Conservation (phyloP, 2,113 vertebrate species). For the Saguinus midas region DNA sequence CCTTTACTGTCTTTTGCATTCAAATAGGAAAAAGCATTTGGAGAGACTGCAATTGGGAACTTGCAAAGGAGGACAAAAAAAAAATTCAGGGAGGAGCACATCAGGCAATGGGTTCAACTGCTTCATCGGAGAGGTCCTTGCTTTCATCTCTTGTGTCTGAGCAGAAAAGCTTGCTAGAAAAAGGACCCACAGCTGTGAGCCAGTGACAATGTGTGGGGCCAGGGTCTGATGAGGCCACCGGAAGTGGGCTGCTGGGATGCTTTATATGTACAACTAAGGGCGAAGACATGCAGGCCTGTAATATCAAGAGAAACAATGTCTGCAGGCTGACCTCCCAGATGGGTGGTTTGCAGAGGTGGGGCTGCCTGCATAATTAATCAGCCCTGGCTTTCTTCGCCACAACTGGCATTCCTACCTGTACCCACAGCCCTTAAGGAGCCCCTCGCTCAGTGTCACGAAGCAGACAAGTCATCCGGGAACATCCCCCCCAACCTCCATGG, state of each 20-base stretch:
- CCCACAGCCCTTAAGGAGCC: fast-evolving
- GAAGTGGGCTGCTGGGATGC: background rate
- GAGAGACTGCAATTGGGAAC: background rate
- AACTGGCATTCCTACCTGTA: background rate
- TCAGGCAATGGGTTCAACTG: background rate
- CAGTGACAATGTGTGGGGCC: background rate
- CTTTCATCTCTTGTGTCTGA: slow-evolving; percentile 13
- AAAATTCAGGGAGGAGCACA: background rate
- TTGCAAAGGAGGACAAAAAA: background rate
- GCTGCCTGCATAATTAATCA: background rate
- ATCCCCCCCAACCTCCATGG: fast-evolving
- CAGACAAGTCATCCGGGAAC: background rate
- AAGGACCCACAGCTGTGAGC: background rate
- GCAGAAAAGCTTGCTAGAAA: slow-evolving; percentile 15
- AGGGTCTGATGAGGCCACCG: background rate
- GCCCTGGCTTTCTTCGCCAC: background rate
- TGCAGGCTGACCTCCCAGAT: background rate
- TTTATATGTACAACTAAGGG: background rate
- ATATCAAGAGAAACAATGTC: background rate
- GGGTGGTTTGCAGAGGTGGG: background rate
- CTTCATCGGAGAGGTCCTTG: background rate
- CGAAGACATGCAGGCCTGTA: background rate
- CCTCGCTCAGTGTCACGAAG: background rate
- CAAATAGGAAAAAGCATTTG: background rate
- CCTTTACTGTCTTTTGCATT: background rate